Conservation (phyloP, 1,140 invertebrate genomes). For the Lasaia peninsularis region DNA sequence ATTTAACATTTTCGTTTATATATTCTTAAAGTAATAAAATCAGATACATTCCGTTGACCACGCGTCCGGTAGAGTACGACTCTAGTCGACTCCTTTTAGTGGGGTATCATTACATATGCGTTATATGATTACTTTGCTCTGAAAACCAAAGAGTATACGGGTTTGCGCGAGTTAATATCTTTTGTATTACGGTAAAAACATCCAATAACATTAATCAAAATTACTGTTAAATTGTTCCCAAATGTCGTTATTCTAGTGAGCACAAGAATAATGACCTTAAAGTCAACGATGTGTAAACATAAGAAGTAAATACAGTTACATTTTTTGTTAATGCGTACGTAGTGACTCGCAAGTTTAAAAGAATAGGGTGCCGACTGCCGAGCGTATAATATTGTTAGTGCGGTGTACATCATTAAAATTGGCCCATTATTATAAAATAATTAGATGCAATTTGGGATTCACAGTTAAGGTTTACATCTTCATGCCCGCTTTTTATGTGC, state of each 20-base stretch:
- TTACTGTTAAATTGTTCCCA: conserved; percentile 21
- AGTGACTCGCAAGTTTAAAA: conserved; percentile 37
- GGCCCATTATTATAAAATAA: conserved; percentile 20
- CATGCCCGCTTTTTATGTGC: neutral
- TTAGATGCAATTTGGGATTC: conserved; percentile 8
- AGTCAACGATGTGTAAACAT: conserved; percentile 64
- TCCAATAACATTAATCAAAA: conserved; percentile 30
- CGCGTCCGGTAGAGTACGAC: no score
- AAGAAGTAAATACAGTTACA: conserved; percentile 55
- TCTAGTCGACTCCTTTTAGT: no score
- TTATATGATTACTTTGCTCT: conserved; percentile 17
- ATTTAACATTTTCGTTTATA: no score
- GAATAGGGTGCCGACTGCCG: conserved; percentile 9
- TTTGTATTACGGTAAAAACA: conserved; percentile 28
- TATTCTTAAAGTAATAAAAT: no score
- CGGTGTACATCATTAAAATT: conserved; percentile 41
- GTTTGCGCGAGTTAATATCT: conserved; percentile 17
- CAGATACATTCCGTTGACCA: no score
- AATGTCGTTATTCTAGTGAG: conserved; percentile 19
- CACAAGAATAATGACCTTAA: conserved; percentile 46
- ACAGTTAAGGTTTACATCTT: conserved; percentile 8
- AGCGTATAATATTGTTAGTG: conserved; percentile 37
- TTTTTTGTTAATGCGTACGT: conserved; percentile 51
- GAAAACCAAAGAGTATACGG: conserved; percentile 19
- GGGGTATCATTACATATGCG: conserved; percentile 23